Evolutionary conservation across 2,888 invertebrate species (phyloP).

Genomic region (Galerucella nymphaeae): DNA sequence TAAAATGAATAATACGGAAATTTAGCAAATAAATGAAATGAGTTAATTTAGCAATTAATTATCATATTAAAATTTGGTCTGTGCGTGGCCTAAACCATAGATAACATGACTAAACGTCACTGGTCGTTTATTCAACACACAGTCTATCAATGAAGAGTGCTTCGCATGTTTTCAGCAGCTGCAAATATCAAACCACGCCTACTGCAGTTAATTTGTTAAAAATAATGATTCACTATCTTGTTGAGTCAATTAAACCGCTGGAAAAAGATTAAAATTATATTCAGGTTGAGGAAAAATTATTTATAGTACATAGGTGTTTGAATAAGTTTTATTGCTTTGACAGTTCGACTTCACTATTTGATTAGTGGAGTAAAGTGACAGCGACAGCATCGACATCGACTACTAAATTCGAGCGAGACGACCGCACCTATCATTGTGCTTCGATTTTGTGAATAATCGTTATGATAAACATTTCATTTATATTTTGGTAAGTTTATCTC

Average conservation of each 20-base stretch:
- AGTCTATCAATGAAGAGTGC: neutral
- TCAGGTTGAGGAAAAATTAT: slow-evolving; percentile 14
- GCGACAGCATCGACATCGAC: slow-evolving; percentile 44
- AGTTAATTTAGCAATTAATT: too few relatives aligned
- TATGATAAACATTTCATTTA: slow-evolving; percentile 59
- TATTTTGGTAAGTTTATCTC: slow-evolving; percentile 57
- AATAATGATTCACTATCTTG: slow-evolving; percentile 17
- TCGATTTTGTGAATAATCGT: slow-evolving; percentile 59
- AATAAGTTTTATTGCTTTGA: slow-evolving; percentile 20
- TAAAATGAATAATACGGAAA: too few relatives aligned
- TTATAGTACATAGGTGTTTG: slow-evolving; percentile 2
- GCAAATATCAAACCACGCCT: slow-evolving; percentile 19
- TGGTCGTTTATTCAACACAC: neutral
- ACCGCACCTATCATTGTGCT: slow-evolving; percentile 63
- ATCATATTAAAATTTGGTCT: too few relatives aligned
- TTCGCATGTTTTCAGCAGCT: neutral
- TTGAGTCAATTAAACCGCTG: slow-evolving; percentile 16
- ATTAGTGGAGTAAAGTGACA: slow-evolving; percentile 44
- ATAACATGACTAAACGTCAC: neutral
- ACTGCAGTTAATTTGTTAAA: slow-evolving; percentile 20
- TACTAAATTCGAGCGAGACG: slow-evolving; percentile 41
- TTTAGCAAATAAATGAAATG: too few relatives aligned
- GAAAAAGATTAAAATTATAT: slow-evolving; percentile 17
- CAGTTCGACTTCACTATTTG: slow-evolving; percentile 33
- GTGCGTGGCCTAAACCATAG: too few relatives aligned